Base-by-base conservation (phyloP, 30 jellyfish, hydroid and myxozoan genomes). In the Phacellophora camtschatica region DNA sequence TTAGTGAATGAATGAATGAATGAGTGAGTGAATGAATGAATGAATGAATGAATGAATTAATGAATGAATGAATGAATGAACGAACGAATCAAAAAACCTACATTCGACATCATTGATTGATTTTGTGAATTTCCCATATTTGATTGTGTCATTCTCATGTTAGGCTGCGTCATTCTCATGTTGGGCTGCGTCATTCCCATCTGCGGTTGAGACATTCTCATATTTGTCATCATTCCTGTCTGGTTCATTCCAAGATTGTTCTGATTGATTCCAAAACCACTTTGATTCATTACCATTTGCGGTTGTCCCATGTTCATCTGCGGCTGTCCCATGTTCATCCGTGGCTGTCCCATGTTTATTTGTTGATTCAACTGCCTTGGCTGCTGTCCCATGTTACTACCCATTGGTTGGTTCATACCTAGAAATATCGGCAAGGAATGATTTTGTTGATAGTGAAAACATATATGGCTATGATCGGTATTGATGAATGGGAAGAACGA, bases 231-330 rank as follows among this genome's bases (percentile, higher is more conserved):
- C 61, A 46, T 46, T 16, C 13, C 13, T 5, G 51, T 13, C 51
- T 39, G 51, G 7, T 7, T 39, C 51, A 39, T 39, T 39, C 51
- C 51, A 7, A 39, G 7, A 39, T 46, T 46, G 20, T 23, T 11
- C 61, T 46, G 61, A 2, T 23, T 46, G 28, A 46, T 46, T 13
- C 61, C 61, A 23, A 46, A 16, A 46, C 61, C 61, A 46, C 28
- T 46, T 46, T 46, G 61, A 46, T 46, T 46, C 20, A 28, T 11
- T 46, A 23, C 61, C n/a, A 46, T 13, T 13, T 46, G 61, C 9
- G 84, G 11, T 43, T 71, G 84, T 49, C 27, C 35, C 84, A 71
- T 45, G 31, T 71, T 59, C 84, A 71, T 71, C 1, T 30, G 16
- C 2, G 48, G 28, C 4, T 30, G 74, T 19, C 54, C 23, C 37